Percentiles rank a stretch among this genome's conserved stretches.
Evolutionary conservation across 2,888 invertebrate species (phyloP).

Genomic region (Lasioglossum lativentre): DNA sequence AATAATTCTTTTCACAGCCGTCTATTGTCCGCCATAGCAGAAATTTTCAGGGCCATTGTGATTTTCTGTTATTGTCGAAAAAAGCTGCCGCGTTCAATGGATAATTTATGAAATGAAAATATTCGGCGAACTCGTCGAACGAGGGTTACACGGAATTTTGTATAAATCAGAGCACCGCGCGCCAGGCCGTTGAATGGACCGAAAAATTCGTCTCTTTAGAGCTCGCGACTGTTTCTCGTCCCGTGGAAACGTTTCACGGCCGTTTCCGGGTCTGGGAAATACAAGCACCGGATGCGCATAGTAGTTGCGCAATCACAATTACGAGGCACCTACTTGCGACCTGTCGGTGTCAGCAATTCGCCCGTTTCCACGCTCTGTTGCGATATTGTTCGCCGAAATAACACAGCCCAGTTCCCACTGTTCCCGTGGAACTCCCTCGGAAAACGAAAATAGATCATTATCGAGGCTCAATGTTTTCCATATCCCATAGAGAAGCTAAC

Average conservation of each 20-base stretch:
- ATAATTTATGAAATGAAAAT: conserved; percentile 15
- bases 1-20: not conserved
- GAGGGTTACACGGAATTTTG: not conserved
- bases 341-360: conserved; percentile 55
- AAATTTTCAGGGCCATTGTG: not conserved
- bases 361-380: conserved; percentile 31
- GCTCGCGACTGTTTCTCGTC: conserved; percentile 1
- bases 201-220: conserved; percentile 9
- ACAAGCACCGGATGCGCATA: conserved; percentile 47
- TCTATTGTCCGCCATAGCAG: not conserved
- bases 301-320: conserved; percentile 53
- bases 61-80: not conserved
- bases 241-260: conserved; percentile 32
- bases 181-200: not conserved
- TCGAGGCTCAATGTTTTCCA: not conserved
- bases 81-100: not conserved
- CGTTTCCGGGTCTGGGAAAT: conserved; percentile 51
- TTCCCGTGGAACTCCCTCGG: not conserved
- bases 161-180: conserved; percentile 3
- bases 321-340: conserved; percentile 51
- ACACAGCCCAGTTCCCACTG: conserved; percentile 41
- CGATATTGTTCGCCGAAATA: conserved; percentile 55
- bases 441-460: conserved; percentile 1
- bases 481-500: not conserved
- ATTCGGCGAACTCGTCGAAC: not conserved